phyloP scores from a whole-genome alignment of 2,113 vertebrate species.

The Piliocolobus tephrosceles region DNA sequence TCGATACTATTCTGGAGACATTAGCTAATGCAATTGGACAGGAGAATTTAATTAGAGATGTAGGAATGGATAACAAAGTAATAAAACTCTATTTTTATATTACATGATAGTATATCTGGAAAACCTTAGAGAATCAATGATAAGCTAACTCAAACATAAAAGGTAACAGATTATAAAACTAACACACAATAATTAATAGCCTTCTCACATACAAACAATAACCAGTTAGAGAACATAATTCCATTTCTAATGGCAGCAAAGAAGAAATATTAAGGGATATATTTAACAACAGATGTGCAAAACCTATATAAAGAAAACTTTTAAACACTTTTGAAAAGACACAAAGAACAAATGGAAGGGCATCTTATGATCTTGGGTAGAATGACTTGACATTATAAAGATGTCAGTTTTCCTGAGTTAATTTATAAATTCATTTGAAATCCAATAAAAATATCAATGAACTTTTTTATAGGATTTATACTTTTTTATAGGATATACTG shows the following conservation, averaged over 20 bases:
- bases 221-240: background rate
- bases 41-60: background rate
- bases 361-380: background rate
- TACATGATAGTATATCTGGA: background rate
- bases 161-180: background rate
- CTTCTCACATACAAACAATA: background rate
- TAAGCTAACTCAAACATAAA: background rate
- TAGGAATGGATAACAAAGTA: background rate
- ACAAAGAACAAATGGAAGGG: background rate
- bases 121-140: background rate
- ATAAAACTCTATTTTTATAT: constrained; percentile 1
- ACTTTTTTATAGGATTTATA: background rate
- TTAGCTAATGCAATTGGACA: background rate
- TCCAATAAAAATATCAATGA: background rate
- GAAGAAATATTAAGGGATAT: background rate
- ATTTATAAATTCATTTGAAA: constrained; percentile 42
- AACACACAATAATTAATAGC: background rate
- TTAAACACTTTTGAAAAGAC: constrained; percentile 8
- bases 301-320: background rate
- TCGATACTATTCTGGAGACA: background rate
- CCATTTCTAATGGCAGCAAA: background rate
- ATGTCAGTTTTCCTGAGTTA: background rate
- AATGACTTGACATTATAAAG: constrained; percentile 1
- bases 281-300: background rate
- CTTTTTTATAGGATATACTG: background rate